Conservation (phyloP, 2,113 vertebrate genomes). For the Oryzias melastigma region DNA sequence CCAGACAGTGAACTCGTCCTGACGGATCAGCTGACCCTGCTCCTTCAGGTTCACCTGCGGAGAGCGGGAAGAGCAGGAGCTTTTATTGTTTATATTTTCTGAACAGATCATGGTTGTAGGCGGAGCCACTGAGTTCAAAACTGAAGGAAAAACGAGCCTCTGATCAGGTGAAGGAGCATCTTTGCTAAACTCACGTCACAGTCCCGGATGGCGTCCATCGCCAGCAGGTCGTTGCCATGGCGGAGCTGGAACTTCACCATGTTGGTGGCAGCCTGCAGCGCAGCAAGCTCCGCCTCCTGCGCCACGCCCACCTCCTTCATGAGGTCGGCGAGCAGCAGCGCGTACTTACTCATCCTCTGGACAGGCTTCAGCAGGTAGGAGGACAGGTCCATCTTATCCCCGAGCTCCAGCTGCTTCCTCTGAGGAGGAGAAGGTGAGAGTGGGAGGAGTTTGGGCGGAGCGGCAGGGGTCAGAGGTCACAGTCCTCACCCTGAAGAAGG, state of each 20-base stretch:
- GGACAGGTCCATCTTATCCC: slow-evolving; percentile 93
- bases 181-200: slow-evolving; percentile 82
- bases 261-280: slow-evolving; percentile 82
- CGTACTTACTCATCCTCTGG: slow-evolving; percentile 95
- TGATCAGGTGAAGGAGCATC: too few relatives aligned
- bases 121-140: too few relatives aligned
- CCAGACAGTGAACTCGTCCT: slow-evolving; percentile 82
- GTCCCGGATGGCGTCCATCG: slow-evolving; percentile 94
- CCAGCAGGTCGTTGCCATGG: slow-evolving; percentile 93
- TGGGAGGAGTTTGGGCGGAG: neutral
- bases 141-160: too few relatives aligned
- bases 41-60: slow-evolving; percentile 84
- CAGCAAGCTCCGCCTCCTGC: slow-evolving; percentile 82
- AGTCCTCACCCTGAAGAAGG: slow-evolving; percentile 82
- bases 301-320: slow-evolving; percentile 85
- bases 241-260: slow-evolving; percentile 95
- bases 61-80: slow-evolving; percentile 16
- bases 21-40: slow-evolving; percentile 82
- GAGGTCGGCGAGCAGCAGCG: slow-evolving; percentile 89
- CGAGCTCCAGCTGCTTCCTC: slow-evolving; percentile 89
- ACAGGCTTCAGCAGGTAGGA: slow-evolving; percentile 95
- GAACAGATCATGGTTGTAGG: too few relatives aligned
- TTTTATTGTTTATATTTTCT: too few relatives aligned
- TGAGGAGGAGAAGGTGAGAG: slow-evolving; percentile 29
- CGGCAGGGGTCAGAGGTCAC: neutral